Conservation (phyloP, 2,888 invertebrate species). For the Gymnosoma rotundatum region DNA sequence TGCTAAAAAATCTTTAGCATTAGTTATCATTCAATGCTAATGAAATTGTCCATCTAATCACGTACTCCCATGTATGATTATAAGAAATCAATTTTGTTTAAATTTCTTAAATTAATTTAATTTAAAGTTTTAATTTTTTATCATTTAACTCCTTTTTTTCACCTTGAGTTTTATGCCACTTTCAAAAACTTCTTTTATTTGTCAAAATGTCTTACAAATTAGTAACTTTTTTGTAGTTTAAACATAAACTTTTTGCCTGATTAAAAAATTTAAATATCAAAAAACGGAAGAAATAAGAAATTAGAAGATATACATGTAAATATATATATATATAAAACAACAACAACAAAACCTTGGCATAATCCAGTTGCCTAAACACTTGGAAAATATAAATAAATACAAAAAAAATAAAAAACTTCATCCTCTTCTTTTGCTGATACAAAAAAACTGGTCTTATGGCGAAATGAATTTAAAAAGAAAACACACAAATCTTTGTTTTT, state of each 20-base stretch:
- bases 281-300: not conserved
- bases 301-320: not conserved
- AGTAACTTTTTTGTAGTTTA: not conserved
- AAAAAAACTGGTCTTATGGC: constrained; percentile 1
- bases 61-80: too few species aligned
- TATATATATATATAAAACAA: too few species aligned
- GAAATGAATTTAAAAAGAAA: constrained; percentile 15
- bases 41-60: too few species aligned
- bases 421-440: constrained; percentile 3
- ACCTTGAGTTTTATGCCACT: not conserved
- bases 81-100: too few species aligned
- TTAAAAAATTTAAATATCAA: not conserved
- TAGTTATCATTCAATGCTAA: too few species aligned
- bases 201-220: not conserved
- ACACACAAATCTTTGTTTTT: constrained; percentile 25
- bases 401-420: constrained; percentile 35
- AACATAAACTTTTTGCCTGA: not conserved
- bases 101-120: too few species aligned
- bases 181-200: not conserved
- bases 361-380: constrained; percentile 59
- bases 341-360: constrained; percentile 54
- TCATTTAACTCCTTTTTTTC: not conserved
- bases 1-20: too few species aligned
- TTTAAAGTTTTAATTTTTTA: not conserved
- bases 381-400: constrained; percentile 41